Conservation (phyloP, 2,113 vertebrate genomes). For the Oryzias woworae region DNA sequence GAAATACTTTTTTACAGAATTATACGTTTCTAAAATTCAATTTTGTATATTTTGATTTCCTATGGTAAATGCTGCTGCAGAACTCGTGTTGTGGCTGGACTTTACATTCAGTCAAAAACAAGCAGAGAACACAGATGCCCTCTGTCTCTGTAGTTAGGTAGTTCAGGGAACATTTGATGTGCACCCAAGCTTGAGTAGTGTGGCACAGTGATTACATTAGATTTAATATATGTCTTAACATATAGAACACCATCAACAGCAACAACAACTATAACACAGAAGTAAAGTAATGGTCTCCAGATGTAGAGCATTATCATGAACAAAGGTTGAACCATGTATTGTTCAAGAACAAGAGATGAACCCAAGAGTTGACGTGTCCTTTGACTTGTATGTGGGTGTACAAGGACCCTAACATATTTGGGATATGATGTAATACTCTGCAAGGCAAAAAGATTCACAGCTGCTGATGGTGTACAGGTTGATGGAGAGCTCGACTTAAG, state of each 20-base stretch:
- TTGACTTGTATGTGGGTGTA: slow-evolving; percentile 17
- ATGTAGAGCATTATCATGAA: slow-evolving; percentile 52
- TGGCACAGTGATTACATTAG: slow-evolving; percentile 77
- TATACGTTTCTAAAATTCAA: slow-evolving; percentile 35
- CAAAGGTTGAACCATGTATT: slow-evolving; percentile 65
- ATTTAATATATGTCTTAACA: slow-evolving; percentile 66
- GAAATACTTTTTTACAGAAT: not conserved
- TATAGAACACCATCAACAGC: slow-evolving; percentile 60
- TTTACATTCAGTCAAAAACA: slow-evolving; percentile 71
- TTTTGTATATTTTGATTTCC: slow-evolving; percentile 49
- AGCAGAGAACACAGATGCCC: slow-evolving; percentile 41
- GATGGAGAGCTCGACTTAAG: slow-evolving; percentile 61
- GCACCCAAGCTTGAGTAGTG: slow-evolving; percentile 59
- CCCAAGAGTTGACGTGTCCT: not conserved
- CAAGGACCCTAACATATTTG: slow-evolving; percentile 2
- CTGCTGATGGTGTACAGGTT: slow-evolving; percentile 51
- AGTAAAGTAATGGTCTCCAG: slow-evolving; percentile 61
- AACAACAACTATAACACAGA: slow-evolving; percentile 62
- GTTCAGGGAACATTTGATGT: slow-evolving; percentile 65
- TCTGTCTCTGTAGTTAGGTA: slow-evolving; percentile 64
- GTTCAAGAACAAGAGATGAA: slow-evolving; percentile 59
- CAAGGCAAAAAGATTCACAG: slow-evolving; percentile 52
- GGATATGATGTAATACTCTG: slow-evolving; percentile 34
- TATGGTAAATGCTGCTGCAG: slow-evolving; percentile 56
- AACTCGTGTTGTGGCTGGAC: slow-evolving; percentile 18